These are phyloP conservation scores for Lemur catta DNA, from an alignment of 2,797 vertebrate species.

Conservation along the genomic window DNA sequence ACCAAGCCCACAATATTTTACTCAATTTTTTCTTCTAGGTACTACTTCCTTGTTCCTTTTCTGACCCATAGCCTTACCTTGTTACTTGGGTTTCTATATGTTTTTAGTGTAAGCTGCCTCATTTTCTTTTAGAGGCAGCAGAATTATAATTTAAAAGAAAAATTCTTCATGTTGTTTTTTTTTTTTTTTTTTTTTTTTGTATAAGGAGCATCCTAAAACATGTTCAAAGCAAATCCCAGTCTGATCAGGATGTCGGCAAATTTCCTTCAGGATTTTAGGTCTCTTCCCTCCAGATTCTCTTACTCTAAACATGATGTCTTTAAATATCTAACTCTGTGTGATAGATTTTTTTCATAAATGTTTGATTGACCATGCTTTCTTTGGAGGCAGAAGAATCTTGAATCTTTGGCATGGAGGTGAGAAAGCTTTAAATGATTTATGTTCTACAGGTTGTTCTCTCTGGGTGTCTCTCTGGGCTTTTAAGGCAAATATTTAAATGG, in stretches of 20 bases:
- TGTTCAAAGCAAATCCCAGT: not conserved
- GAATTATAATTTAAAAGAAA: not conserved
- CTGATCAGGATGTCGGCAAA: not conserved
- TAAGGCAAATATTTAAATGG: slow-evolving; percentile 45
- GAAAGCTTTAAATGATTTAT: not conserved
- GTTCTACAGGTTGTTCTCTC: not conserved
- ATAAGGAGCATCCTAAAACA: not conserved
- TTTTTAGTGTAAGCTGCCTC: not conserved
- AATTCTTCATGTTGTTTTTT: not conserved
- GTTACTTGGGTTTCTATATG: not conserved
- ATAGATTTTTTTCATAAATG: not conserved
- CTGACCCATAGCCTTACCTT: not conserved
- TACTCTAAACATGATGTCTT: not conserved
- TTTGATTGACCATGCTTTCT: not conserved
- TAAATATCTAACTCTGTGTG: not conserved
- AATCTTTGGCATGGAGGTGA: not conserved
- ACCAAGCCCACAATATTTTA: not conserved
- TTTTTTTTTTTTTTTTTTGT: not conserved
- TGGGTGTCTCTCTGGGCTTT: not conserved
- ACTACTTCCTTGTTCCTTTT: not conserved
- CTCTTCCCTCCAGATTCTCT: not conserved
- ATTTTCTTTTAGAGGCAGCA: not conserved
- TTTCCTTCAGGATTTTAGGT: not conserved
- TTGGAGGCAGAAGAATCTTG: not conserved
- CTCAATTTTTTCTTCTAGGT: not conserved